Conservation (phyloP, 2,113 vertebrate genomes). For the Aplodontia rufa region DNA sequence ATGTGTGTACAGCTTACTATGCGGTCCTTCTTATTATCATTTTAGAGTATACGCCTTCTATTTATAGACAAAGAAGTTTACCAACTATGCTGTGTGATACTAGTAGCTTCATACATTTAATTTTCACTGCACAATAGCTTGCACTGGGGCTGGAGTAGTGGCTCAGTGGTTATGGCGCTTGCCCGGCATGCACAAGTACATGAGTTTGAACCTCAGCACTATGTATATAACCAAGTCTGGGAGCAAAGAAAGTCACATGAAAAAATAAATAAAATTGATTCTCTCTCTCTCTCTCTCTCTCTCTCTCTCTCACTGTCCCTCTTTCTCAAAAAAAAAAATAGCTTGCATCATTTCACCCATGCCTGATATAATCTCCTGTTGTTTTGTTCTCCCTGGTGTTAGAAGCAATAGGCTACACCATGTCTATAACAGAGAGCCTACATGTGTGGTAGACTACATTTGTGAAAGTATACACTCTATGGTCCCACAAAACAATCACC, state of each 20-base stretch:
- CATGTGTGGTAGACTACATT: background rate
- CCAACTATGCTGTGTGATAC: background rate
- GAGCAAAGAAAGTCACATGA: too few species aligned
- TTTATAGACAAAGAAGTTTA: background rate
- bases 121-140: background rate
- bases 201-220: too few species aligned
- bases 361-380: background rate
- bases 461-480: background rate
- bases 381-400: background rate
- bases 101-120: background rate
- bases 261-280: too few species aligned
- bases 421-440: background rate
- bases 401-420: background rate
- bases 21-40: background rate
- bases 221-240: too few species aligned
- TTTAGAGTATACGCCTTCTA: background rate
- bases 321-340: too few species aligned
- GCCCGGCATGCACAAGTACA: too few species aligned
- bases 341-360: background rate
- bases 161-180: too few species aligned
- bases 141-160: too few species aligned
- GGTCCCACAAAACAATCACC: background rate
- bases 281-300: too few species aligned
- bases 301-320: too few species aligned
- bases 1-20: background rate